phyloP scores from a whole-genome alignment of 2,113 vertebrate genomes.

The Crotalus tigris region DNA sequence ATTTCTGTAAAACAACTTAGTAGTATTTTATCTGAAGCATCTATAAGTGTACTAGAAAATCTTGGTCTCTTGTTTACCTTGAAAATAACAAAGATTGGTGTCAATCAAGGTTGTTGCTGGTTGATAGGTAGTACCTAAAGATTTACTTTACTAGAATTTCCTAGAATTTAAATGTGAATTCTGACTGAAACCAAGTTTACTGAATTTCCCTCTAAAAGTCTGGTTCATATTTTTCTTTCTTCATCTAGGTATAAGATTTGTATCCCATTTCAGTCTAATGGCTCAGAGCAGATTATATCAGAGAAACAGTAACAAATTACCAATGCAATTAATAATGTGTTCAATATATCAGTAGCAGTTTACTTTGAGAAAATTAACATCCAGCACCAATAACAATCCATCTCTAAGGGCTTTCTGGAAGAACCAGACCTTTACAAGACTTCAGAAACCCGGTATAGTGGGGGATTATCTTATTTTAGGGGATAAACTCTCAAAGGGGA shows the following conservation, averaged over 20 bases:
- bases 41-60: not conserved
- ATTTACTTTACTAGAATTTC: not conserved
- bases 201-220: not conserved
- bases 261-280: not conserved
- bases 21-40: slow-evolving; percentile 4
- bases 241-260: not conserved
- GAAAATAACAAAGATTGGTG: not conserved
- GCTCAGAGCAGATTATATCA: not conserved
- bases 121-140: not conserved
- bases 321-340: not conserved
- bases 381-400: not conserved
- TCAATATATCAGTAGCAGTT: not conserved
- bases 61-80: slow-evolving; percentile 3
- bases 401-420: not conserved
- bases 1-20: not conserved
- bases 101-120: not conserved
- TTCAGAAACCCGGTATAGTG: not conserved
- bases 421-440: not conserved
- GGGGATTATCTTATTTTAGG: not conserved
- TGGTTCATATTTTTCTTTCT: not conserved
- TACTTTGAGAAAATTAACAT: not conserved
- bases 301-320: not conserved
- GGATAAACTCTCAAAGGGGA: not conserved
- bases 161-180: not conserved
- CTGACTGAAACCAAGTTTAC: not conserved